A percentile compares a stretch with the other conserved stretches of the same genome.
Conservation (phyloP, 2,797 vertebrate genomes). For the Phaenicophaeus curvirostris region DNA sequence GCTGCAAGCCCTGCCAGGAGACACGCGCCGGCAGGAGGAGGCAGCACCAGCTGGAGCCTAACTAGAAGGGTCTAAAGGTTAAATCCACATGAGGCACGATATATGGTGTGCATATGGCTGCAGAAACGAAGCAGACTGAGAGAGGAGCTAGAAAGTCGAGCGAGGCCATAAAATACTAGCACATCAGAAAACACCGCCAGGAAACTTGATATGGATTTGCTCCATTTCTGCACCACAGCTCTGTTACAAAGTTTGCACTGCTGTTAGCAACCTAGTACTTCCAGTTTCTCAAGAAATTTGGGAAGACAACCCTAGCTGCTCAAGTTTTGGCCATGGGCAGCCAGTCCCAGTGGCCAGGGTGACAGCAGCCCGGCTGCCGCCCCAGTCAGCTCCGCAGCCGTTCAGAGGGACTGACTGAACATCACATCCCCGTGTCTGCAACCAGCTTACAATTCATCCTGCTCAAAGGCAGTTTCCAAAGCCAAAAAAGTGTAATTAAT, state of each 20-base stretch:
- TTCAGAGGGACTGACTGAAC: neutral
- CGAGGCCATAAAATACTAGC: rapidly evolving
- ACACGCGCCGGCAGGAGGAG: rapidly evolving
- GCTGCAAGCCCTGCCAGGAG: rapidly evolving
- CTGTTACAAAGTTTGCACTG: neutral
- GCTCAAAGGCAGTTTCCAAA: neutral
- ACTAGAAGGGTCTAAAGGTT: constrained; percentile 15
- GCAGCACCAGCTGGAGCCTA: neutral
- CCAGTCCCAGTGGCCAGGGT: neutral
- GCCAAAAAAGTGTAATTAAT: neutral
- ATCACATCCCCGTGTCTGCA: neutral
- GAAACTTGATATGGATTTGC: neutral
- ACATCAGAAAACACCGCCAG: neutral
- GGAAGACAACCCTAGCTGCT: neutral
- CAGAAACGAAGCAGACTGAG: neutral
- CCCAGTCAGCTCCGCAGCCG: neutral
- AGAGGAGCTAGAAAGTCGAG: neutral
- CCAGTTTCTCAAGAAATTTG: neutral
- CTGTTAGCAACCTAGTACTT: neutral
- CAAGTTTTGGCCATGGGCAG: neutral
- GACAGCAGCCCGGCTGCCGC: no score
- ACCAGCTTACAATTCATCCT: neutral
- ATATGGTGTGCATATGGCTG: neutral
- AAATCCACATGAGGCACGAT: neutral
- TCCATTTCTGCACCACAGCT: neutral